Evolutionary conservation across 2,113 vertebrate genomes (phyloP), one percentile per base, ranked within the genome.

Genomic region (Murina feae): DNA sequence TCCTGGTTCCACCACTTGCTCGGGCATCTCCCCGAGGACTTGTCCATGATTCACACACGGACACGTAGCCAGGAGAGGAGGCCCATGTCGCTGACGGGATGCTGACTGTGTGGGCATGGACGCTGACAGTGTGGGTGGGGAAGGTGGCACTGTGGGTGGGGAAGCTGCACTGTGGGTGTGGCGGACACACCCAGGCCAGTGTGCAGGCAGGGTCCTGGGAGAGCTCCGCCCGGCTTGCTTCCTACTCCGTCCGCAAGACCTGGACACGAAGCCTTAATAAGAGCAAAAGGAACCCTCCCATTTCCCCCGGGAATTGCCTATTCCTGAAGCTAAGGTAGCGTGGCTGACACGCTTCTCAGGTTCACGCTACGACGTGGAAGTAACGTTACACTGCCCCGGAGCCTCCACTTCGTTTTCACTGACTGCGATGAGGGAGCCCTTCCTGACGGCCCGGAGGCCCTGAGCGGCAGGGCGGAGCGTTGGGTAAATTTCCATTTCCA

Each of bases 401-500:
- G 44, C 44, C n/a, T 49, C 63, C 69, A 32, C 35, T 79, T 88
- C 37, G 74, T 75, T 93, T 90, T 82, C 32, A 72, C 53, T 93
- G 42, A 2, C 63, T 44, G 42, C 80, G 92, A 35, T 93, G 95
- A 96, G 95, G 89, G 96, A 86, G 74, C 11, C 81, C 39, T 42
- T 89, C 47, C 68, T 90, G 65, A 39, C 42, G 47, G 63, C 65
- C 30, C 80, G 66, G 60, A 44, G 53, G 35, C 18, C 17, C 72
- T 94, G 93, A 74, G 94, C 96, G 96, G 94, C 80, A 95, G 84
- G 94, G 91, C 39, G 44, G 6, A 39, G 69, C 69, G 55, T 88
- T 95, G 95, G 90, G 95, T 91, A 96, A 97, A 96, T 68, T 89
- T 88, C 89, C 66, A 86, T 92, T 86, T 92, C 13, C 92, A 95